phyloP scores from a whole-genome alignment of 2,797 vertebrate genomes.

The Falco berigora region DNA sequence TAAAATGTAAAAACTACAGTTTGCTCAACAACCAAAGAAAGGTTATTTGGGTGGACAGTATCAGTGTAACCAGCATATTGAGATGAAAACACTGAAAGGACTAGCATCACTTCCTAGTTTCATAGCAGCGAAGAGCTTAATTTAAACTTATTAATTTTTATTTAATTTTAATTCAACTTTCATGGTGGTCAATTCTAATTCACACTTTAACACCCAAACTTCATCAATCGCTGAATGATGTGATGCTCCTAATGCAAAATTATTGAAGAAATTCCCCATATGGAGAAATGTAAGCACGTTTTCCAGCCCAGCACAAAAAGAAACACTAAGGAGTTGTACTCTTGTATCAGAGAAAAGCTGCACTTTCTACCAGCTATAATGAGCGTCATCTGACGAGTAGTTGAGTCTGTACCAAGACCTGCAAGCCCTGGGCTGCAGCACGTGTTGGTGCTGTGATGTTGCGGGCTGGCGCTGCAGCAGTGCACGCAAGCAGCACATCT shows the following conservation, averaged over 20 bases:
- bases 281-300: neutral
- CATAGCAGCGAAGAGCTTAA: neutral
- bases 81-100: neutral
- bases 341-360: neutral
- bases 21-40: neutral
- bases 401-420: neutral
- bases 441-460: neutral
- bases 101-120: neutral
- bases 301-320: neutral
- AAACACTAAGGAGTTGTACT: neutral
- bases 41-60: neutral
- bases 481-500: neutral
- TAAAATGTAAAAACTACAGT: neutral
- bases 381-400: no score
- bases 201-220: neutral
- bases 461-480: neutral
- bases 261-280: neutral
- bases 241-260: neutral
- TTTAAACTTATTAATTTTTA: neutral
- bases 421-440: no score
- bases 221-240: fast-evolving
- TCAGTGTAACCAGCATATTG: neutral
- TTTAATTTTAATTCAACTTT: neutral
- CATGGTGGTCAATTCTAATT: neutral
- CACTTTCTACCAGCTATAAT: neutral